phyloP scores from a whole-genome alignment of 2,888 invertebrate genomes.

The Phrixothrix hirtus region DNA sequence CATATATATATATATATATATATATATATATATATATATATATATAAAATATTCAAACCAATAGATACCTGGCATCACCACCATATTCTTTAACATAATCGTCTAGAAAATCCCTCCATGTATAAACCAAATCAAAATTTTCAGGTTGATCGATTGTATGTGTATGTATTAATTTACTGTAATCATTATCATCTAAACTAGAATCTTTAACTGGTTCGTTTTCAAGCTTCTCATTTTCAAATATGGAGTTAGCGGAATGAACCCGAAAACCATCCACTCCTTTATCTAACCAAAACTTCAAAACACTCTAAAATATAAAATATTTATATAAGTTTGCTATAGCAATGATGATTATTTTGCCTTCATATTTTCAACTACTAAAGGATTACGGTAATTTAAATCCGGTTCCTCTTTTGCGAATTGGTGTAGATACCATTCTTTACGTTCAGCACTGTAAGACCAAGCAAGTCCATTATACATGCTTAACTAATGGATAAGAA shows the following conservation, averaged over 20 bases:
- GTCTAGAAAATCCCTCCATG: conserved; percentile 67
- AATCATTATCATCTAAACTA: no score
- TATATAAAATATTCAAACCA: no score
- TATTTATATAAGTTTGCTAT: no score
- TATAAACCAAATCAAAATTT: conserved; percentile 67
- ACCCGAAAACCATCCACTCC: conserved; percentile 88
- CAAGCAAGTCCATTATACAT: conserved; percentile 46
- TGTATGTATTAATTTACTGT: no score
- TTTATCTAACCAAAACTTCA: conserved; percentile 79
- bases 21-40: no score
- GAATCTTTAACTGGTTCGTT: conserved; percentile 55
- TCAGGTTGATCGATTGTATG: conserved; percentile 63
- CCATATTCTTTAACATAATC: conserved; percentile 55
- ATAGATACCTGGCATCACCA: conserved; percentile 53
- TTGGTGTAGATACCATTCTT: conserved; percentile 77
- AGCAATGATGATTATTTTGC: no score
- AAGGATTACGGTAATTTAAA: conserved; percentile 74
- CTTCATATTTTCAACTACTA: conserved; percentile 69
- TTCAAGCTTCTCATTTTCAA: conserved; percentile 50
- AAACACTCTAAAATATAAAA: conserved; percentile 64
- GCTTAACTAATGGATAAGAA: conserved; percentile 46
- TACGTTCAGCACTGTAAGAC: conserved; percentile 33
- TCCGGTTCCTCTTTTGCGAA: conserved; percentile 78
- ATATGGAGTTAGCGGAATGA: conserved; percentile 68
- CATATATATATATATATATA: no score